Base-by-base conservation (phyloP, 2,797 vertebrate genomes). In the Sorex maritimensis region DNA sequence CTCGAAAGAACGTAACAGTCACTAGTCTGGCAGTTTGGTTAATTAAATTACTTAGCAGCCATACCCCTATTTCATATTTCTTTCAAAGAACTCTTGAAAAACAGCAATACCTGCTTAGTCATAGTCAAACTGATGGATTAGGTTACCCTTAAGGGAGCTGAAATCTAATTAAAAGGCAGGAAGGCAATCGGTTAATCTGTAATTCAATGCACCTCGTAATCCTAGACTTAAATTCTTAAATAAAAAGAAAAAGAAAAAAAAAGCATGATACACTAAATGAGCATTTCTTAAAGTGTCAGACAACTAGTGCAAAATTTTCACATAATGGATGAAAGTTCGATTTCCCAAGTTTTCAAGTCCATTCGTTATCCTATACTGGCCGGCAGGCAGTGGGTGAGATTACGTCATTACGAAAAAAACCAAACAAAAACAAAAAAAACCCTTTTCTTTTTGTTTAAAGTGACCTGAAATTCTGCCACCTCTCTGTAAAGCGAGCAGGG, bases 101-200 rank as follows among this genome's bases (percentile, higher is more conserved):
- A 94, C 34, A 95, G 12, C 72, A 92, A 91, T 68, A 95, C 88
- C 23, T 95, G 96, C 97, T 95, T 95, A 94, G 94, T 96, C 96
- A 97, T 13, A 95, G 78, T 73, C 91, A 91, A 95, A 88, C 84
- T 93, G 17, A 2, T 71, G 19, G 73, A 95, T 95, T 63, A 84
- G 55, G 79, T 97, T 95, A 96, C 92, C 94, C 58, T 68, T 63
- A 79, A 41, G 26, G 44, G 84, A 95, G 72, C 11, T 67, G 68
- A 88, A 71, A 87, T 78, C 95, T 92, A 84, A 95, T 75, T 95
- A 95, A 95, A 77, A 58, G 86, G 92, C 78, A 95, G 17, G 44
- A 55, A 95, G 67, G 21, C 77, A 91, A 95, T 88, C 84, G 11
- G 88, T 88, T 96, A 58, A 95, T 95, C 93, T 88, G 93, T 91